Conservation (phyloP, 2,888 invertebrate genomes). For the Drosophila algonquin region DNA sequence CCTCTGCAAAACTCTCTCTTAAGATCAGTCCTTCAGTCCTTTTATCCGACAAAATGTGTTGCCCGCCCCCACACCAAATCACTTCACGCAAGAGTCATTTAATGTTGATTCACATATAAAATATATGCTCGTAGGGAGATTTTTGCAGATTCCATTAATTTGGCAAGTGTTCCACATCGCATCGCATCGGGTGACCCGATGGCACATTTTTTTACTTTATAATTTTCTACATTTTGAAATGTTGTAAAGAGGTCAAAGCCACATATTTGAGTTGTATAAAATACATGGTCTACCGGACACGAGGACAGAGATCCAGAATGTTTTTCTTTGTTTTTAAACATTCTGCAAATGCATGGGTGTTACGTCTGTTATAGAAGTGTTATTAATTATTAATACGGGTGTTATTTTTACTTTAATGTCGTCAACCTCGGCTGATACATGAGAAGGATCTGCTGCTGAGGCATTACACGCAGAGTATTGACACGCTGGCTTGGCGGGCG, state of each 20-base stretch:
- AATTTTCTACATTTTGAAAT: conserved; percentile 46
- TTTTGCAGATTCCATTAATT: not conserved
- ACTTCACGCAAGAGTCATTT: not conserved
- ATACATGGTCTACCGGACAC: conserved; percentile 53
- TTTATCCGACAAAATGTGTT: not conserved
- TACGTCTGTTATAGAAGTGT: not conserved
- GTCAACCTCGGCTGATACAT: too few relatives aligned
- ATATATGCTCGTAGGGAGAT: not conserved
- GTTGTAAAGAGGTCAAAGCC: conserved; percentile 35
- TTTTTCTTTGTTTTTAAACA: not conserved
- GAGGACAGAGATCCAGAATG: not conserved
- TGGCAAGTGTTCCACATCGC: conserved; percentile 20
- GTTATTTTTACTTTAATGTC: too few relatives aligned
- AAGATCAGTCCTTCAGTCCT: not conserved
- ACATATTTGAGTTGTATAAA: conserved; percentile 58
- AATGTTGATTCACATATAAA: not conserved
- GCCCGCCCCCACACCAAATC: not conserved
- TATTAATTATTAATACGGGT: too few relatives aligned
- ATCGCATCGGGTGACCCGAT: conserved; percentile 21
- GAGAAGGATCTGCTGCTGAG: too few relatives aligned
- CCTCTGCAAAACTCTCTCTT: not conserved
- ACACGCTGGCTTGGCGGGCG: too few relatives aligned
- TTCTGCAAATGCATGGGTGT: not conserved
- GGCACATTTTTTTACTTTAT: conserved; percentile 31
- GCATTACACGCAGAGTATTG: too few relatives aligned